phyloP scores from a whole-genome alignment of 2,113 vertebrate species.

The Anseranas semipalmata region DNA sequence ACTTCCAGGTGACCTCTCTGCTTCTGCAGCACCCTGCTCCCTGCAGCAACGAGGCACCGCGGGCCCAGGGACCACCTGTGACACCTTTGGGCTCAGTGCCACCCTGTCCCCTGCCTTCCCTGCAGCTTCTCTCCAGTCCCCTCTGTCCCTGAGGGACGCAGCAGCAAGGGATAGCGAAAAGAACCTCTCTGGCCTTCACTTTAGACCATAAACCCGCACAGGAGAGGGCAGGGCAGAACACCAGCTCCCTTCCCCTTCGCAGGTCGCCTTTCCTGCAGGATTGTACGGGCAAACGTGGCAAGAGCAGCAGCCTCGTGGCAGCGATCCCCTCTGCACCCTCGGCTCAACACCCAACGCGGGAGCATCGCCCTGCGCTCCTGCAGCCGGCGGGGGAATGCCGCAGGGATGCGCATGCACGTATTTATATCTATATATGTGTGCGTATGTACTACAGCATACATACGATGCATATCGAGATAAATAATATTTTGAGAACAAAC shows the following conservation, averaged over 20 bases:
- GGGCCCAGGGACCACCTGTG: background rate
- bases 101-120: constrained; percentile 15
- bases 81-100: background rate
- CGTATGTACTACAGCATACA: background rate
- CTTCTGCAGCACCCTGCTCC: constrained; percentile 4
- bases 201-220: background rate
- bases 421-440: background rate
- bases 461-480: background rate
- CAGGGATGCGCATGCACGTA: background rate
- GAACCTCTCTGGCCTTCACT: background rate
- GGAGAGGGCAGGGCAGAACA: background rate
- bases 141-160: background rate
- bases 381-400: accelerated
- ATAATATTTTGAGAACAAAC: constrained; percentile 40
- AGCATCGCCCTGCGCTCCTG: background rate
- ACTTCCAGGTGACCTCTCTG: constrained; percentile 59
- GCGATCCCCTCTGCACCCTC: background rate
- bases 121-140: background rate
- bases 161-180: background rate
- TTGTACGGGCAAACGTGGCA: background rate
- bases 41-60: accelerated
- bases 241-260: background rate
- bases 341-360: accelerated
- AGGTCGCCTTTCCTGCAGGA: background rate
- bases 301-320: background rate